Percentiles rank a stretch among this genome's conserved stretches.
phyloP scores from a whole-genome alignment of 2,113 vertebrate genomes.

The Oncorhynchus mykiss region DNA sequence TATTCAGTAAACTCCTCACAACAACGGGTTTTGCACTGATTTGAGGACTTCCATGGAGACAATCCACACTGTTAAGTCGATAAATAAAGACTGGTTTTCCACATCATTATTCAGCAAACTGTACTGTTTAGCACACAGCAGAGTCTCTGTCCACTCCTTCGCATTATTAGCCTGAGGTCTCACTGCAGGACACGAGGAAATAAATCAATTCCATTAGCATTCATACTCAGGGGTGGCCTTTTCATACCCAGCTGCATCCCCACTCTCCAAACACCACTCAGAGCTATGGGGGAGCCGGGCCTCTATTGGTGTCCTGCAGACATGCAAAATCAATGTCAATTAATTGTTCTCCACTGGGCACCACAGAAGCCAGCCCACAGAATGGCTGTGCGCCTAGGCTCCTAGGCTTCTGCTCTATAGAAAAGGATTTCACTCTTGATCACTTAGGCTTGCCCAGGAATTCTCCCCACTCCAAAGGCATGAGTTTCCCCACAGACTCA shows the following conservation, averaged over 20 bases:
- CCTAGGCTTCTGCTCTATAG: slow-evolving; percentile 3
- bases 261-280: slow-evolving; percentile 56
- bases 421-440: not conserved
- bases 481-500: no score
- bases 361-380: not conserved
- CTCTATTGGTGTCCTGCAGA: slow-evolving; percentile 55
- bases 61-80: no score
- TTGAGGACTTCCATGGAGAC: no score
- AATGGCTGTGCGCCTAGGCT: not conserved
- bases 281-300: slow-evolving; percentile 52
- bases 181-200: slow-evolving; percentile 54
- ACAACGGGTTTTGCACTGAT: no score
- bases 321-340: slow-evolving; percentile 65
- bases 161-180: slow-evolving; percentile 49
- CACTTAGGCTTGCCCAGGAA: not conserved
- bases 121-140: slow-evolving; percentile 33
- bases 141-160: slow-evolving; percentile 33
- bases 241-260: slow-evolving; percentile 52
- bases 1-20: no score
- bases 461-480: no score
- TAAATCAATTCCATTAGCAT: slow-evolving; percentile 71
- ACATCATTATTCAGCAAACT: slow-evolving; percentile 18
- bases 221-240: slow-evolving; percentile 57
- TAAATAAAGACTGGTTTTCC: no score
- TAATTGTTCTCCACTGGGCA: slow-evolving; percentile 52